Conservation (phyloP, 2,888 invertebrate species). For the Helleia helle region DNA sequence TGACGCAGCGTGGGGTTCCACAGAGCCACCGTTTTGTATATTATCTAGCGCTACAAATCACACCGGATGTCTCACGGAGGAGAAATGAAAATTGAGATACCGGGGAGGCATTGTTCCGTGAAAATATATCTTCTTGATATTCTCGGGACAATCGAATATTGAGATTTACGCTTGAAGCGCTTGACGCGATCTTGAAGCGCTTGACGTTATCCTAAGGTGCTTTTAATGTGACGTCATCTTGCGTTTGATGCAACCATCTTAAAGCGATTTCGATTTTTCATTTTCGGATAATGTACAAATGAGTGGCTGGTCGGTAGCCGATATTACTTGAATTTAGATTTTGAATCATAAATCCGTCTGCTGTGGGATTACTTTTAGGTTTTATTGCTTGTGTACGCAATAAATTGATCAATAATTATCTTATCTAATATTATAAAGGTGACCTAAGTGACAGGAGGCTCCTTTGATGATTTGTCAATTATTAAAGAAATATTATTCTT, state of each 20-base stretch:
- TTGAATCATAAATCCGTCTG: too few species aligned
- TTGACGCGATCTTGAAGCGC: constrained; percentile 59
- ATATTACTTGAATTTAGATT: too few species aligned
- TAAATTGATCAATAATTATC: too few species aligned
- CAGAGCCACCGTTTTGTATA: constrained; percentile 70
- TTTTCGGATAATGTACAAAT: background rate
- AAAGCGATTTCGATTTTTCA: constrained; percentile 3
- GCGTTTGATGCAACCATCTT: background rate
- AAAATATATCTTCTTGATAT: constrained; percentile 70
- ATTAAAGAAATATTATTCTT: too few species aligned
- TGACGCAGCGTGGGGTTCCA: too few species aligned
- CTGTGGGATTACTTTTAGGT: too few species aligned
- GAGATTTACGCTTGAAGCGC: too few species aligned
- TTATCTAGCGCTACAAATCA: constrained; percentile 71
- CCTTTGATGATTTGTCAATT: too few species aligned
- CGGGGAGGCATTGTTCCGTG: constrained; percentile 68
- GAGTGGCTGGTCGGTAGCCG: constrained; percentile 1
- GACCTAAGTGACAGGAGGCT: too few species aligned
- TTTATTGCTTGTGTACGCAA: too few species aligned
- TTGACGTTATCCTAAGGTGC: constrained; percentile 59
- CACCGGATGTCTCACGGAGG: constrained; percentile 64
- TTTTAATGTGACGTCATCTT: constrained; percentile 40
- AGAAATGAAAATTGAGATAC: constrained; percentile 73
- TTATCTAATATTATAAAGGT: too few species aligned
- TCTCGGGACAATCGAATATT: constrained; percentile 61